Conservation (phyloP, 2,888 invertebrate genomes). For the Mylabris sibirica region DNA sequence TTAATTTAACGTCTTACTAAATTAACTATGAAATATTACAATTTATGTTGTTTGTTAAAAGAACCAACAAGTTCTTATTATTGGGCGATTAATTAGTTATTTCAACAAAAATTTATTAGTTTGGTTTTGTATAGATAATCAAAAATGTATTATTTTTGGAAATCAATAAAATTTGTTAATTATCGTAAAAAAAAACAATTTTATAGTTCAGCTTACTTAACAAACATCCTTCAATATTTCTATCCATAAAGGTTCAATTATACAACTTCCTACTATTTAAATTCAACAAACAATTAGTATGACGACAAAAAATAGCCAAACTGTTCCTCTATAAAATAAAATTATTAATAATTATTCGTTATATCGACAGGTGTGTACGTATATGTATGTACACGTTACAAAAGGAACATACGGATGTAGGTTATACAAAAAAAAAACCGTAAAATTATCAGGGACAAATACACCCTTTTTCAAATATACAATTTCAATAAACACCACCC, state of each 20-base stretch:
- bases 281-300: not conserved
- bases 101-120: no score
- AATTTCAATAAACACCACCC: no score
- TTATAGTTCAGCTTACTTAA: not conserved
- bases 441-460: not conserved
- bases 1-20: not conserved
- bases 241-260: not conserved
- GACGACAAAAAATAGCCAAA: not conserved
- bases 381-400: not conserved
- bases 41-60: no score
- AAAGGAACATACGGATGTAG: not conserved
- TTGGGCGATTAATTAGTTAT: no score
- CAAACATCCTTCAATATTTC: not conserved
- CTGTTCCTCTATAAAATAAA: not conserved
- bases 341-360: not conserved
- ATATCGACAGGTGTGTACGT: not conserved
- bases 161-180: not conserved
- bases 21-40: not conserved
- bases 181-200: not conserved
- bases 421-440: not conserved
- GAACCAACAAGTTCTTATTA: no score
- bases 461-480: not conserved
- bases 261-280: constrained; percentile 6
- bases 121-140: not conserved
- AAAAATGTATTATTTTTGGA: not conserved